Evolutionary conservation across 2,888 invertebrate genomes (phyloP), one percentile per base, ranked within the genome.

Genomic region (Exephanes ischioxanthus): DNA sequence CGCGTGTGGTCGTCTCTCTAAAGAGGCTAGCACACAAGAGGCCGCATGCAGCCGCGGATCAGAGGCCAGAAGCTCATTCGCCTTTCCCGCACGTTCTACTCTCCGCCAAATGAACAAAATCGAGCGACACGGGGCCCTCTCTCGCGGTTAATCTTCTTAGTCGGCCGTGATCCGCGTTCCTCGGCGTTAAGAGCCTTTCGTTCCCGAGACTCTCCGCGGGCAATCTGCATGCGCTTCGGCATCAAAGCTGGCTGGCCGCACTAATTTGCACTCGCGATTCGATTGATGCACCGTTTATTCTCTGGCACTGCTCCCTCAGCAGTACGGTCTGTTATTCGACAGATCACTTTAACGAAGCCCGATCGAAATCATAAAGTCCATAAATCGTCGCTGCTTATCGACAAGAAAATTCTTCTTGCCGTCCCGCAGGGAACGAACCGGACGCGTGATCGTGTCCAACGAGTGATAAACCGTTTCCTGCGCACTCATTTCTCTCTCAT

Each of bases 1-100:
- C 90, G 91, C 91, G 91, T 91, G 91, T 91, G 91, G 91, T 89
- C 91, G 88, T 71, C 86, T 89, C 87, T 89, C 87, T 87, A 89
- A 86, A 90, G 83, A 88, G 80, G 85, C 86, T 81, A 83, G 84
- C 86, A 86, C 83, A 85, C 87, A 83, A 79, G 80, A 83, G 83
- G 61, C 63, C 33, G 58, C 48, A 6, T 80, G 67, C 61, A 26
- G 41, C 48, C 76, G 72, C 71, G 51, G 76, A 82, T 73, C 78
- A 81, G 67, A 81, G 76, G 85, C 76, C 82, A 80, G 85, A 85
- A 83, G 80, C 86, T 78, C 79, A 51, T 72, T 51, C 67, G 22
- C 37, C 79, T 80, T 66, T 63, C 63, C 63, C 63, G 63, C 33
- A 33, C 63, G 30, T 33, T 63, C 63, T 33, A 70, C 63, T 76